Base-by-base conservation (phyloP, 2,113 vertebrate genomes). In the Tapirus terrestris region DNA sequence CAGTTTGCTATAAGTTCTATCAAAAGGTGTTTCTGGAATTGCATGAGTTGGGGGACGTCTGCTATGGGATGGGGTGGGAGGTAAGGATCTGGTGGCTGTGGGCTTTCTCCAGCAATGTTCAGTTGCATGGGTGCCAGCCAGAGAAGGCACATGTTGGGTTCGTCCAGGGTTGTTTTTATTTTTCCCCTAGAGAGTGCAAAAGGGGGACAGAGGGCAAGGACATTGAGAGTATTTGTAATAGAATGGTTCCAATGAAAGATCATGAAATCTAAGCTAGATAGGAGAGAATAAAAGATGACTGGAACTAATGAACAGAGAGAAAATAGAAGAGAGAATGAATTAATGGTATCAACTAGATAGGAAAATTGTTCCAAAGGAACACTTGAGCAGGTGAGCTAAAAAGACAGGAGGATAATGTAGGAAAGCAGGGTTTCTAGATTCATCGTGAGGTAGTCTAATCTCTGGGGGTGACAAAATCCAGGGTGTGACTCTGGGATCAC, bases 11-110 rank as follows among this genome's bases (percentile, higher is more conserved):
- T 16, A 45, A 20, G 12, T 14, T 88, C 31, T 97, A 77, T 88
- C 39, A 83, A 75, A 88, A 91, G n/a, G n/a, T 36, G n/a, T 39
- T 60, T 33, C 76, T 96, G 36, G 67, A 79, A 91, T 39, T 84
- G 39, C 43, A 17, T 17, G 27, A 91, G 70, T 63, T 31, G 93
- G 33, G 65, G 60, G 67, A 65, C 63, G 48, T 65, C 53, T 81
- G 25, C 39, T 48, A 13, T 13, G 20, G 70, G 18, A 88, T 39
- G 48, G 43, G 20, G 25, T 82, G 53, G 68, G 45, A 65, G 84
- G 80, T 2, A 58, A 36, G 67, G 56, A 29, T 77, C 39, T 23
- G 5, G 79, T 77, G 60, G 60, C 16, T 68, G 48, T 53, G 51
- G 33, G 82, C 20, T 91, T 87, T 91, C 94, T 84, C 75, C 14